phyloP scores from a whole-genome alignment of 92 coral and sea anemone genomes.

The Porites evermanni region DNA sequence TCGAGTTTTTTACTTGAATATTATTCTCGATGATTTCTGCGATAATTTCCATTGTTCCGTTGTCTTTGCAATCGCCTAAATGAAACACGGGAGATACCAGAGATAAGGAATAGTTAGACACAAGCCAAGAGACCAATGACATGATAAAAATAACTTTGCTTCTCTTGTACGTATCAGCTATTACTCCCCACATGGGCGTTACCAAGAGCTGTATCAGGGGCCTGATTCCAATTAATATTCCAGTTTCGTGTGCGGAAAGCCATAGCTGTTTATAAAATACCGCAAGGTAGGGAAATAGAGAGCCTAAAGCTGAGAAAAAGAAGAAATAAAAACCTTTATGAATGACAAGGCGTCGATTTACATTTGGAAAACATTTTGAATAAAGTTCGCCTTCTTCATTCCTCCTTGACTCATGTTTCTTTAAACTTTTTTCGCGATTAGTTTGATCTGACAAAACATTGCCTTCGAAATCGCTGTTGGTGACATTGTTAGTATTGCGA shows the following conservation, averaged over 20 bases:
- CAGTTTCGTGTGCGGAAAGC: constrained; percentile 94
- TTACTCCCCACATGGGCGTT: constrained; percentile 87
- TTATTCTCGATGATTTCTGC: constrained; percentile 56
- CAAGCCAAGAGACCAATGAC: constrained; percentile 86
- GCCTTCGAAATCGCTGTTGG: not conserved
- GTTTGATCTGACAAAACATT: not conserved
- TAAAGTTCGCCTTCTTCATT: constrained; percentile 10
- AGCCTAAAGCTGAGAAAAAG: constrained; percentile 86
- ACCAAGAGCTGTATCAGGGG: constrained; percentile 84
- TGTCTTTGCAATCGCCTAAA: constrained; percentile 77
- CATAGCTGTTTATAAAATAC: constrained; percentile 94
- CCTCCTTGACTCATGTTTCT: not conserved
- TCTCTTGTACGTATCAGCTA: constrained; percentile 78
- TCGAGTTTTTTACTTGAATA: not conserved
- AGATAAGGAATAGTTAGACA: constrained; percentile 76
- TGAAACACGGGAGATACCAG: constrained; percentile 74
- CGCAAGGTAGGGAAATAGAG: constrained; percentile 89
- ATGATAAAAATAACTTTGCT: constrained; percentile 78
- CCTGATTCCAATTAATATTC: constrained; percentile 85
- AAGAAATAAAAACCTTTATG: constrained; percentile 90
- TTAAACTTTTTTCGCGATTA: constrained; percentile 3
- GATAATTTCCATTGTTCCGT: constrained; percentile 69
- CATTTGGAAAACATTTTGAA: constrained; percentile 49
- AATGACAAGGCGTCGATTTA: constrained; percentile 68
- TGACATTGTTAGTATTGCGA: constrained; percentile 12